Percentiles rank a stretch among this genome's conserved stretches.
Conservation (phyloP, 1,140 invertebrate species). For the Hirudo medicinalis region DNA sequence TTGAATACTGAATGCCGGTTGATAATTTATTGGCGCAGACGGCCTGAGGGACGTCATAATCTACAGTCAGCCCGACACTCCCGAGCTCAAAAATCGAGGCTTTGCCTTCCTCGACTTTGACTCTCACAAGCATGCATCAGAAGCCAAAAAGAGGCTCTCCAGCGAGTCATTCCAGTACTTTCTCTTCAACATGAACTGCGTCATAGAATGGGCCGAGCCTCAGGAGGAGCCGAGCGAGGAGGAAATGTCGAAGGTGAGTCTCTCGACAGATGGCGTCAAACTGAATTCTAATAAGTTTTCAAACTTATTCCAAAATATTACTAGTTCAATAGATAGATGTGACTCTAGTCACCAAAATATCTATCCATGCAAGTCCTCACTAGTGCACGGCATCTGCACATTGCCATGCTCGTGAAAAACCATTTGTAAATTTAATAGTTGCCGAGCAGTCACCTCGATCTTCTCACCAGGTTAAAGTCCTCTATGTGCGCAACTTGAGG, state of each 20-base stretch:
- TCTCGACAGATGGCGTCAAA: too few relatives aligned
- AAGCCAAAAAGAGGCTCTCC: constrained; percentile 76
- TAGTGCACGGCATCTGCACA: too few relatives aligned
- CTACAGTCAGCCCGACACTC: constrained; percentile 93
- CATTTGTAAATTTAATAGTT: too few relatives aligned
- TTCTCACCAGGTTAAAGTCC: constrained; percentile 67
- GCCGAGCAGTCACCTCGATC: too few relatives aligned
- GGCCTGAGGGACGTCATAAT: constrained; percentile 95
- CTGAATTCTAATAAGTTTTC: too few relatives aligned
- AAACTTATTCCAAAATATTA: too few relatives aligned
- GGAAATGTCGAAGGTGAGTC: constrained; percentile 83
- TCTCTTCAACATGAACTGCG: constrained; percentile 93
- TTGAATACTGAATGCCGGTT: constrained; percentile 38
- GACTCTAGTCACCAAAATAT: too few relatives aligned
- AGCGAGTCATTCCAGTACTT: constrained; percentile 29
- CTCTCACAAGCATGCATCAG: constrained; percentile 93
- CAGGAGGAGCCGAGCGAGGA: constrained; percentile 97
- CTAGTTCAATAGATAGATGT: too few relatives aligned
- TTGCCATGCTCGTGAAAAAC: too few relatives aligned
- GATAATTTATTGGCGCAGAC: constrained; percentile 69
- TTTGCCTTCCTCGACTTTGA: constrained; percentile 99
- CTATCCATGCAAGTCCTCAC: too few relatives aligned
- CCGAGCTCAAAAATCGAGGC: constrained; percentile 84
- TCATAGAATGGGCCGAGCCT: constrained; percentile 98
- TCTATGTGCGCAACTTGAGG: constrained; percentile 92